Evolutionary conservation across 1,140 invertebrate species (phyloP), one percentile per base, ranked within the genome.

Genomic region (Brachionus plicatilis): DNA sequence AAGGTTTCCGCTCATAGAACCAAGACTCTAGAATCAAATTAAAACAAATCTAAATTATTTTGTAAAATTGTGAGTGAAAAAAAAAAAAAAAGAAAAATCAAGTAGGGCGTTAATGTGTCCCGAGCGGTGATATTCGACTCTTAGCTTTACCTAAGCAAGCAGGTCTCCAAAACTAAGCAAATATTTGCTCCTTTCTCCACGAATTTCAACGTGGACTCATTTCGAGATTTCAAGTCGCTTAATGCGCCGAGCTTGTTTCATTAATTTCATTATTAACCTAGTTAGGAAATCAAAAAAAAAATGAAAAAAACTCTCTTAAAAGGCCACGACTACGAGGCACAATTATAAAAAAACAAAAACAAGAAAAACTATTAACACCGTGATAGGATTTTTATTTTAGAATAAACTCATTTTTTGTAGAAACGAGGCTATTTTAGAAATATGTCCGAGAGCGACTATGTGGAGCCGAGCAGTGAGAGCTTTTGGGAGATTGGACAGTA

Each of bases 401-500:
- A 60, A 60, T 24, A 60, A 60, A 24, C 11, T 60, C 3, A 60
- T 60, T 60, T 60, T 60, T 27, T 8, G 53, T 60, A 60, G 53
- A 60, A 60, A 60, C n/a, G 53, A 60, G 53, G 20, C 9, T 24
- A 60, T 20, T 20, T 60, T 17, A 60, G 53, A 72, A 76, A 76
- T 27, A 82, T 82, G 79, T 82, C 79, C 4, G 79, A 82, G 33
- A 14, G 17, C 5, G 79, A 82, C 45, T 82, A 43, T 82, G 79
- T 82, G 12, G 79, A 86, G 56, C 85, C 88, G 33, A 86, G 86
- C 60, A 88, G 86, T 68, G 96, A 97, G 90, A 96, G 95, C 78
- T 98, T 98, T 91, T 98, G 96, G 96, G 96, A 99, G 92, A 94
- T 96, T 72, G 95, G 95, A 78, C 97, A 98, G 90, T 99, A 97